Percentiles rank a stretch among this genome's conserved stretches.
Evolutionary conservation across 2,797 vertebrate genomes (phyloP).

Genomic region (Acanthurus lineatus): DNA sequence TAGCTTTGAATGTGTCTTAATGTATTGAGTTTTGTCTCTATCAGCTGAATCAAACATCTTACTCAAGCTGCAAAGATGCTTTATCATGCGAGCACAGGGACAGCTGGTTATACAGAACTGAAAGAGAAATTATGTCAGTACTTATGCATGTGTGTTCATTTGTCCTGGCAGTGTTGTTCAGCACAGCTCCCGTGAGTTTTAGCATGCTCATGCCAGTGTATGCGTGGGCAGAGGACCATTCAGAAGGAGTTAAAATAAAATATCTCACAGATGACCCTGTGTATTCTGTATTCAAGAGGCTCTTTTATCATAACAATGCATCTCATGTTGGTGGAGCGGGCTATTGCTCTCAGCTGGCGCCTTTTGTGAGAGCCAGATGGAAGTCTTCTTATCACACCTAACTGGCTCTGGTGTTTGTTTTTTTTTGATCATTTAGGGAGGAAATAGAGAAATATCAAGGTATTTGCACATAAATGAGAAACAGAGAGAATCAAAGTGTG

Average conservation of each 20-base stretch:
- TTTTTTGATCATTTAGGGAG: conserved; percentile 49
- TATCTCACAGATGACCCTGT: conserved; percentile 21
- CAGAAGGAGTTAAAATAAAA: conserved; percentile 14
- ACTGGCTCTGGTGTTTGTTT: conserved; percentile 14
- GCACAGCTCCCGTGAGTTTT: conserved; percentile 4
- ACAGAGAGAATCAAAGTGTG: conserved; percentile 21
- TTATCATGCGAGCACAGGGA: neutral
- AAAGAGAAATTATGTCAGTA: conserved; percentile 18
- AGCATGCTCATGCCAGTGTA: conserved; percentile 9
- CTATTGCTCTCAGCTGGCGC: conserved; percentile 51
- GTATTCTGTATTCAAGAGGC: conserved; percentile 42
- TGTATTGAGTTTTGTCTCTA: neutral
- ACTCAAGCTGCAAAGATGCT: conserved; percentile 18
- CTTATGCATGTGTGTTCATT: conserved; percentile 10
- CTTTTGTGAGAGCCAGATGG: conserved; percentile 66
- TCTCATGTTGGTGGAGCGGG: conserved; percentile 56
- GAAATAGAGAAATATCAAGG: conserved; percentile 53
- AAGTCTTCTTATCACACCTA: conserved; percentile 57
- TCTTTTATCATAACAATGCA: conserved; percentile 67
- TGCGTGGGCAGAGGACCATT: conserved; percentile 7
- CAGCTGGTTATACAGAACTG: conserved; percentile 1
- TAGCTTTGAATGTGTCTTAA: conserved; percentile 36
- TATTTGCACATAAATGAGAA: conserved; percentile 73
- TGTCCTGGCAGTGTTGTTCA: conserved; percentile 1
- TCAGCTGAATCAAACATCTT: conserved; percentile 23